Conservation (phyloP, 2,113 vertebrate species). For the Kobus ellipsiprymnus region DNA sequence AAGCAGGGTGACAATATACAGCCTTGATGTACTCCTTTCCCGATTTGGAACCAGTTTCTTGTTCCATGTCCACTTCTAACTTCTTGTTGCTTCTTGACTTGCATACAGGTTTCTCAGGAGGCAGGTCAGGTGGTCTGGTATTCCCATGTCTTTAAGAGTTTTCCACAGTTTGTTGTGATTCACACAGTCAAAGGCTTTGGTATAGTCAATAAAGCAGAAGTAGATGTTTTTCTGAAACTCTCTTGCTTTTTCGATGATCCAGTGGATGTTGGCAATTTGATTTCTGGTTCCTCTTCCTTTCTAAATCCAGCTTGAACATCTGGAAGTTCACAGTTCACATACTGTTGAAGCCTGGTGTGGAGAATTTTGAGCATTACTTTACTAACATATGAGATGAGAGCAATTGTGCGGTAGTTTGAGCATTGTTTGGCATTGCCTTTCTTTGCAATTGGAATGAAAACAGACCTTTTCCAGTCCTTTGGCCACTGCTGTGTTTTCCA, state of each 20-base stretch:
- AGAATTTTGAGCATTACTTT: background rate
- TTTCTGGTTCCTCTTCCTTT: background rate
- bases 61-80: background rate
- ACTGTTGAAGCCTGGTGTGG: background rate
- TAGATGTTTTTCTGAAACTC: background rate
- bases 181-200: background rate
- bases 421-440: background rate
- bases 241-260: background rate
- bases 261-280: background rate
- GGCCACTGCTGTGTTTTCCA: background rate
- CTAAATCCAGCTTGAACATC: background rate
- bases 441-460: background rate
- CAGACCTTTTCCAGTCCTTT: background rate
- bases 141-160: background rate
- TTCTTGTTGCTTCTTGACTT: background rate
- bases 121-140: background rate
- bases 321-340: background rate
- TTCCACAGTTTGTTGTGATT: background rate
- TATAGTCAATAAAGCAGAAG: background rate
- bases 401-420: background rate
- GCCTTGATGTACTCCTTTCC: background rate
- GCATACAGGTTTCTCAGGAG: background rate
- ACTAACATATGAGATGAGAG: background rate
- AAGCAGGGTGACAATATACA: background rate
- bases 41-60: background rate